Evolutionary conservation across 2,797 vertebrate species (phyloP).

Genomic region (Macroramphosus scolopax): DNA sequence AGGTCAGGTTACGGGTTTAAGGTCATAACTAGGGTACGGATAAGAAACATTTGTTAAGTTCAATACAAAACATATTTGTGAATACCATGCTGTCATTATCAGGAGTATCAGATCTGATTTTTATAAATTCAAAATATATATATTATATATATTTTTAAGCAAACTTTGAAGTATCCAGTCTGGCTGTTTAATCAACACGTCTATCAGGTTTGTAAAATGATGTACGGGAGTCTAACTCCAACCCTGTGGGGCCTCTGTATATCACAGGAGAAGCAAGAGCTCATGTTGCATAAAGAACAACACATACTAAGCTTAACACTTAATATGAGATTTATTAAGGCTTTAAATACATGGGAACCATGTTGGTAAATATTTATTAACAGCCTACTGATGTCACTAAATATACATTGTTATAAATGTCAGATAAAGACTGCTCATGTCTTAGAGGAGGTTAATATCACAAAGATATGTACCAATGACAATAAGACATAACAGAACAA

Average conservation of each 20-base stretch:
- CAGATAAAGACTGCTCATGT: slow-evolving; percentile 14
- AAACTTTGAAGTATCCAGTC: not conserved
- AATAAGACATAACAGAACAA: too few relatives aligned
- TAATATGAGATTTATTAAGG: slow-evolving; percentile 69
- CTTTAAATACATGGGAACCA: slow-evolving; percentile 56
- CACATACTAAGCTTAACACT: slow-evolving; percentile 7
- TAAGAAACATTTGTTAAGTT: not conserved
- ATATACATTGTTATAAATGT: slow-evolving; percentile 31
- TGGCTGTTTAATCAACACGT: too few relatives aligned
- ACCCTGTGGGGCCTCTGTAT: too few relatives aligned
- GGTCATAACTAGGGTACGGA: not conserved
- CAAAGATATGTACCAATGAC: too few relatives aligned
- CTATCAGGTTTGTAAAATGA: too few relatives aligned
- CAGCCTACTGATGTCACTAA: slow-evolving; percentile 38
- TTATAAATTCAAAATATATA: too few relatives aligned
- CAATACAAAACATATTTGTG: not conserved
- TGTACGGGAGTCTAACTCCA: too few relatives aligned
- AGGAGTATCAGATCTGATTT: too few relatives aligned
- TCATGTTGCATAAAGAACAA: not conserved
- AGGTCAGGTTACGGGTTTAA: slow-evolving; percentile 10
- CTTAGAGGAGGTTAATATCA: not conserved
- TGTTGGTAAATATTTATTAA: slow-evolving; percentile 41
- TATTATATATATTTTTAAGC: not conserved
- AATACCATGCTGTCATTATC: too few relatives aligned
- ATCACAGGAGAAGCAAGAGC: slow-evolving; percentile 8